These are phyloP conservation scores for Drosophila nr. medialis DNA, from an alignment of 2,888 invertebrate genomes.

Conservation along the genomic window DNA sequence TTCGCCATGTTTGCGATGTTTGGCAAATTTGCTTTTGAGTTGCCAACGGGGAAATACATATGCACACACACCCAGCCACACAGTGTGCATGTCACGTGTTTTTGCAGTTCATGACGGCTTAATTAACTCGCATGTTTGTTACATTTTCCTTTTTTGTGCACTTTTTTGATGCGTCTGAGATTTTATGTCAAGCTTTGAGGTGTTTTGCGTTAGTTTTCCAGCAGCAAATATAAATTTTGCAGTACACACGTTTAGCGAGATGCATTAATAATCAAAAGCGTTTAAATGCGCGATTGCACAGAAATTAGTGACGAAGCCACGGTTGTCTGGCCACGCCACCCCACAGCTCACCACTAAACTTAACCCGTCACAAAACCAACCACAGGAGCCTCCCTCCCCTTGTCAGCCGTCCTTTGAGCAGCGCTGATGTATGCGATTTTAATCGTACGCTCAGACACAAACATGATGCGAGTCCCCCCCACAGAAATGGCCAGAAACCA, in stretches of 20 bases:
- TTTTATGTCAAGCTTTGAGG: constrained; percentile 5
- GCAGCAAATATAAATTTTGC: constrained; percentile 46
- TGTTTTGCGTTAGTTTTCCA: constrained; percentile 32
- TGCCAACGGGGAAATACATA: constrained; percentile 33
- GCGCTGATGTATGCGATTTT: constrained; percentile 75
- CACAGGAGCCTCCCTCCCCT: constrained; percentile 28
- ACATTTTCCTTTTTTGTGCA: constrained; percentile 11
- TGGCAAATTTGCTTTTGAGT: constrained; percentile 60
- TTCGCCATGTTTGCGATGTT: constrained; percentile 41
- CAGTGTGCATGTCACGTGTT: constrained; percentile 56
- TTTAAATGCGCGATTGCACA: constrained; percentile 72
- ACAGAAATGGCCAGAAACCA: constrained; percentile 44
- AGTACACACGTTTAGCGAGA: constrained; percentile 60
- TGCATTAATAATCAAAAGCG: constrained; percentile 71
- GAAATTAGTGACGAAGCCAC: constrained; percentile 67
- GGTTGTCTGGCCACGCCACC: constrained; percentile 50
- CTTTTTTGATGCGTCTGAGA: constrained; percentile 19
- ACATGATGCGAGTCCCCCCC: constrained; percentile 49
- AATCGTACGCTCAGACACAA: constrained; percentile 75
- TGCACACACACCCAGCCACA: constrained; percentile 6
- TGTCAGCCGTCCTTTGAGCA: constrained; percentile 35
- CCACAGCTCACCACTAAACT: background rate
- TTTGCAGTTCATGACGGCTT: constrained; percentile 68
- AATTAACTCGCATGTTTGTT: constrained; percentile 61
- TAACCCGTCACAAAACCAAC: constrained; percentile 13